Evolutionary conservation across 2,888 invertebrate species (phyloP).

Genomic region (Aporophyla lueneburgensis): DNA sequence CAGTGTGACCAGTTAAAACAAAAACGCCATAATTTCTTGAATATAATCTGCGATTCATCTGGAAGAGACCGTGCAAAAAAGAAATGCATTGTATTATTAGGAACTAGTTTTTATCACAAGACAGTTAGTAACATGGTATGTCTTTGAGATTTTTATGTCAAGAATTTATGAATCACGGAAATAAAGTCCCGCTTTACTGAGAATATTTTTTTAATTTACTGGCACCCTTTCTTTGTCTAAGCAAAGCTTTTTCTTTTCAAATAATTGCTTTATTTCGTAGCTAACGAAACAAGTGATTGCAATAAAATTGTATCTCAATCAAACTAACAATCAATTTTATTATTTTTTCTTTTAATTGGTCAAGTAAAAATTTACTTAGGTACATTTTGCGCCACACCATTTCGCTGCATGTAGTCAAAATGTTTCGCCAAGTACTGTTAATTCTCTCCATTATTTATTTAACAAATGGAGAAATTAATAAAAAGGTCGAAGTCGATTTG

Average conservation of each 20-base stretch:
- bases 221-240: not conserved
- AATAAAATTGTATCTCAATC: slow-evolving; percentile 7
- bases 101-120: not conserved
- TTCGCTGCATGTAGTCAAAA: slow-evolving; percentile 24
- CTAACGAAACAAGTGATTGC: not conserved
- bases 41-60: no score
- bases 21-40: no score
- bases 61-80: no score
- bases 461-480: slow-evolving; percentile 43
- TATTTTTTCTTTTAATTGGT: slow-evolving; percentile 20
- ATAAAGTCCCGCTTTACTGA: not conserved
- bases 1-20: no score
- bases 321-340: slow-evolving; percentile 49
- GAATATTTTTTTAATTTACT: not conserved
- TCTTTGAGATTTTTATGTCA: not conserved
- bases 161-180: not conserved
- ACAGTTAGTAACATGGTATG: not conserved
- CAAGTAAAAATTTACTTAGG: not conserved
- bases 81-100: no score
- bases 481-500: slow-evolving; percentile 39
- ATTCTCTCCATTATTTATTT: slow-evolving; percentile 48
- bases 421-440: slow-evolving; percentile 48
- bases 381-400: slow-evolving; percentile 2
- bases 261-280: not conserved
- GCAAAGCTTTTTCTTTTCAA: not conserved